Base-by-base conservation (phyloP, 1,140 invertebrate species). In the Anastrepha obliqua region DNA sequence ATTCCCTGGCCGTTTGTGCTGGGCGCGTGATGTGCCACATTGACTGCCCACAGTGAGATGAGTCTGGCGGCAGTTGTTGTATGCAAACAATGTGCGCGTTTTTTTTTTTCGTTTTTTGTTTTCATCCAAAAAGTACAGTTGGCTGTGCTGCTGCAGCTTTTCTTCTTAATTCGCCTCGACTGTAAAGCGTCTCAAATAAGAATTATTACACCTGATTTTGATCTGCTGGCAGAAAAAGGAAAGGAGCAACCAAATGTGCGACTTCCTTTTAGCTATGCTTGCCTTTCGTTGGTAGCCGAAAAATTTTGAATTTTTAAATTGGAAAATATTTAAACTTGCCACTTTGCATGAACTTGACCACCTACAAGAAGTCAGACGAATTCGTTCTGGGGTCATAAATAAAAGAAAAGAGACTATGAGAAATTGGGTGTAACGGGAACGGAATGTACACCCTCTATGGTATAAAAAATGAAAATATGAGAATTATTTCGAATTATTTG, bases 171-270 rank as follows among this genome's bases (percentile, higher is more conserved):
- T 60, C 58, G 59, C 51, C 51, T 55, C 51, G 29, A 81, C 59
- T 86, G 47, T 44, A 89, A 91, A 92, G 91, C 91, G 91, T 92
- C 91, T 90, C 91, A 90, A 92, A 92, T 92, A 93, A 92, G 91
- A 93, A 93, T 93, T 93, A 93, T 93, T 93, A 93, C 92, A 93
- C 92, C 92, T 93, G 92, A 93, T 93, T 93, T 91, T 90, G 90
- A 93, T 93, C 91, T 87, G 88, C 59, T 88, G 86, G 55, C 3
- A 42, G 47, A 51, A 51, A 55, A 20, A 47, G n/a, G 9, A 62
- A 44, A 86, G 15, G n/a, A 59, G 20, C 51, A 58, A n/a, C 39
- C 67, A n/a, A 47, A 5, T 74, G 11, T 6, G 67, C 65, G 7
- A 42, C 39, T n/a, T 74, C n/a, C 47, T 11, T 58, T 7, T 81